These are phyloP conservation scores for Torymus auratus DNA, from an alignment of 2,888 invertebrate genomes.

Conservation along the genomic window DNA sequence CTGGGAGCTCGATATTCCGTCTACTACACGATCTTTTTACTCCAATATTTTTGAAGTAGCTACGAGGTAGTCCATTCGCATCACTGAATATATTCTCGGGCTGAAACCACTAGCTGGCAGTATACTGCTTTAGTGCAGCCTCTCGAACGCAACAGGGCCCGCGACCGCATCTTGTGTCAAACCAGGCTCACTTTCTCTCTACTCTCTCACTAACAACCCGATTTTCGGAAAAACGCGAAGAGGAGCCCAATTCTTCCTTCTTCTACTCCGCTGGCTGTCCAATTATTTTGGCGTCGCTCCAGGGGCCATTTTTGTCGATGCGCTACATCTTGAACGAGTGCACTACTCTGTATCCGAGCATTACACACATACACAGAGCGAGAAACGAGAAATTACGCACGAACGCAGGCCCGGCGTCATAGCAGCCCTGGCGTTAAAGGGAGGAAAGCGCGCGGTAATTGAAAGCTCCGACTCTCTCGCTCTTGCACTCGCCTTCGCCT, in stretches of 20 bases:
- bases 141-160: too few relatives aligned
- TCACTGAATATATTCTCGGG: too few relatives aligned
- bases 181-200: too few relatives aligned
- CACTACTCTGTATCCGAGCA: too few relatives aligned
- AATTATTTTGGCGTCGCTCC: slow-evolving; percentile 48
- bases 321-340: not conserved
- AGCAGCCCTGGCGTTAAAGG: slow-evolving; percentile 20
- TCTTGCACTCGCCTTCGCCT: not conserved
- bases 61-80: too few relatives aligned
- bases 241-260: slow-evolving; percentile 4
- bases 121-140: too few relatives aligned
- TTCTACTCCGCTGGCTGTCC: not conserved
- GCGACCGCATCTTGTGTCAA: too few relatives aligned
- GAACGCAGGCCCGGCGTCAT: slow-evolving; percentile 3
- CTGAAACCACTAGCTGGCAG: too few relatives aligned
- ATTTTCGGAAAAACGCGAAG: slow-evolving; percentile 2
- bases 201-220: not conserved
- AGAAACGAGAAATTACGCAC: slow-evolving; percentile 37
- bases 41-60: too few relatives aligned
- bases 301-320: slow-evolving; percentile 14
- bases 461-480: slow-evolving; percentile 65
- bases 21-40: too few relatives aligned
- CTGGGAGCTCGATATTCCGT: too few relatives aligned
- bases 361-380: not conserved
- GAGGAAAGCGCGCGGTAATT: slow-evolving; percentile 69